Evolutionary conservation across 30 jellyfish, hydroid and myxozoan genomes (phyloP).

Genomic region (Pelagia noctiluca): DNA sequence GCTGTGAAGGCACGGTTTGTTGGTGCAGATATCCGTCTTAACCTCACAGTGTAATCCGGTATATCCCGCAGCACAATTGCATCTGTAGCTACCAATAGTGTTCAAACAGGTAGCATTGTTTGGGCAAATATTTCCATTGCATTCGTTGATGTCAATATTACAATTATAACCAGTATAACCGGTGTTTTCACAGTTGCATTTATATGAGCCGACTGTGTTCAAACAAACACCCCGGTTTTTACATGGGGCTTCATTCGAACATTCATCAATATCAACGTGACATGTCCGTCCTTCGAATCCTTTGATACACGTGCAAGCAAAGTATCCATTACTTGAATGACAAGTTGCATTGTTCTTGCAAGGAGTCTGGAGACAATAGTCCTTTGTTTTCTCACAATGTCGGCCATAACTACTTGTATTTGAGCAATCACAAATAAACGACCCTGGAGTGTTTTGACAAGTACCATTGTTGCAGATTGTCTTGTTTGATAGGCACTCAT

Average conservation of each 20-base stretch:
- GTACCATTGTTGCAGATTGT: slow-evolving; percentile 52
- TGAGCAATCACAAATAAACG: slow-evolving; percentile 46
- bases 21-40: slow-evolving; percentile 11
- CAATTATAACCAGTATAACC: slow-evolving; percentile 73
- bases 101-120: slow-evolving; percentile 66
- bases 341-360: slow-evolving; percentile 67
- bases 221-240: slow-evolving; percentile 57
- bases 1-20: slow-evolving; percentile 49
- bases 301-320: slow-evolving; percentile 44
- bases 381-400: slow-evolving; percentile 25
- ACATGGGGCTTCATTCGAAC: slow-evolving; percentile 26
- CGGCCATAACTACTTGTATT: slow-evolving; percentile 51
- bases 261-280: slow-evolving; percentile 65
- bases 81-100: slow-evolving; percentile 43
- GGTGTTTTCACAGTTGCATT: slow-evolving; percentile 66
- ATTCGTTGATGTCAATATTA: slow-evolving; percentile 62
- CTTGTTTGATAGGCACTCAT: slow-evolving; percentile 34
- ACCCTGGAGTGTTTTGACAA: slow-evolving; percentile 33
- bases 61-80: slow-evolving; percentile 53
- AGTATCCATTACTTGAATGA: slow-evolving; percentile 20
- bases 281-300: slow-evolving; percentile 59
- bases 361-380: slow-evolving; percentile 15
- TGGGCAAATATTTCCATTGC: slow-evolving; percentile 49
- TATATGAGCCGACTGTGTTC: slow-evolving; percentile 46
- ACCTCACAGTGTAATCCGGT: slow-evolving; percentile 63